phyloP scores from a whole-genome alignment of 2,888 invertebrate species.

The Geotrupes spiniger region DNA sequence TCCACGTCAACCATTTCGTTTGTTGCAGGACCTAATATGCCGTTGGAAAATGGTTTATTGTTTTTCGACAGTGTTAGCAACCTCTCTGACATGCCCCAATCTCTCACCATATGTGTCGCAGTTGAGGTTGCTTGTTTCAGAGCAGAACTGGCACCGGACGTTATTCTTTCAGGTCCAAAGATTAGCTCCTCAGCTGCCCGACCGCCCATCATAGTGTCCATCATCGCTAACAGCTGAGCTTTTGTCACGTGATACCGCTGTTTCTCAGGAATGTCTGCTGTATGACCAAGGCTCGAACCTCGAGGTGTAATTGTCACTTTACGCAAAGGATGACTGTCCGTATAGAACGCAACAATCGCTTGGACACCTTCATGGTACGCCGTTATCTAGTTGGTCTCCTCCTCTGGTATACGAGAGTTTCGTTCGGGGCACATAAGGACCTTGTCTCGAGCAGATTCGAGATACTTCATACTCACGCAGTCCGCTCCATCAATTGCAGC shows the following conservation, averaged over 20 bases:
- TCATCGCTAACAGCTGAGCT: constrained; percentile 84
- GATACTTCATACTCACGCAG: constrained; percentile 85
- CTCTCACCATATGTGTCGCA: constrained; percentile 93
- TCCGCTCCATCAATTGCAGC: constrained; percentile 94
- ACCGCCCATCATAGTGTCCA: constrained; percentile 99
- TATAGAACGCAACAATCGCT: constrained; percentile 86
- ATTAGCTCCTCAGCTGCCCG: constrained; percentile 96
- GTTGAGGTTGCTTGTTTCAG: constrained; percentile 86
- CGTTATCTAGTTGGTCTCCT: constrained; percentile 89
- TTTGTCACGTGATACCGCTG: constrained; percentile 88
- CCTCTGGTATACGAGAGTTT: constrained; percentile 82
- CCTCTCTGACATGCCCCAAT: constrained; percentile 97
- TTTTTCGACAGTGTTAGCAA: constrained; percentile 65
- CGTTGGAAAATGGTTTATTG: constrained; percentile 48
- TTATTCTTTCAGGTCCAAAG: constrained; percentile 92
- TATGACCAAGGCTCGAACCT: constrained; percentile 91
- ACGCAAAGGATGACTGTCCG: constrained; percentile 51
- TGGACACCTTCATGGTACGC: constrained; percentile 99
- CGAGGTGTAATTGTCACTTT: constrained; percentile 88
- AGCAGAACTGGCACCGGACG: constrained; percentile 84
- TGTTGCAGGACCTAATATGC: constrained; percentile 74
- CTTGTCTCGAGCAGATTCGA: constrained; percentile 94
- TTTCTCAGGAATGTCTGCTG: constrained; percentile 92
- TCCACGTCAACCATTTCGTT: constrained; percentile 86
- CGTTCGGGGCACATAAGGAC: constrained; percentile 94